Conservation (phyloP, 2,113 vertebrate genomes). For the Mixornis gularis region DNA sequence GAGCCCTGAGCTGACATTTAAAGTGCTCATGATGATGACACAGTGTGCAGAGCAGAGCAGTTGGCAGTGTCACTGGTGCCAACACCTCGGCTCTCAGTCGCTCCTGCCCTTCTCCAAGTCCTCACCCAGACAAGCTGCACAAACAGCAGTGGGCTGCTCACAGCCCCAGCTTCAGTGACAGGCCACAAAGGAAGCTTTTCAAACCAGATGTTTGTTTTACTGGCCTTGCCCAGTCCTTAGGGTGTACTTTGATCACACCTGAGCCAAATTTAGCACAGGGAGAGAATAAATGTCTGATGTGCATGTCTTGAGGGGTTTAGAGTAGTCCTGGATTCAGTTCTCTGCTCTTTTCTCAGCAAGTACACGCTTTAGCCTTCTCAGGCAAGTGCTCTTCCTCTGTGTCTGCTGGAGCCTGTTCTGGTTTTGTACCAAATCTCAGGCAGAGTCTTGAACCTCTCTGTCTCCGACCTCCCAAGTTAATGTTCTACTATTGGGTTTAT, state of each 20-base stretch:
- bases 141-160: background rate
- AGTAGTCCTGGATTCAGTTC: background rate
- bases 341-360: background rate
- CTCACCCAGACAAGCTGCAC: background rate
- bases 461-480: background rate
- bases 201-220: background rate
- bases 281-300: background rate
- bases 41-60: background rate
- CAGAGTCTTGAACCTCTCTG: background rate
- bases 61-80: background rate
- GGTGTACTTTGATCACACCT: conserved; percentile 40
- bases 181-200: conserved; percentile 24
- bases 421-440: background rate
- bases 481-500: background rate
- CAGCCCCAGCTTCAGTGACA: background rate
- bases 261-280: background rate
- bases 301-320: background rate
- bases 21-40: background rate
- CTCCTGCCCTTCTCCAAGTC: background rate
- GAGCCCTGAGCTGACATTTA: background rate
- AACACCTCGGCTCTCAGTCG: fast-evolving
- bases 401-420: background rate
- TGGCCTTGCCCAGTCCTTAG: conserved; percentile 12
- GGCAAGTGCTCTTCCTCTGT: background rate
- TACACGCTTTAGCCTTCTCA: background rate